Base-by-base conservation (phyloP, 2,113 vertebrate species). In the Chaenocephalus aceratus region DNA sequence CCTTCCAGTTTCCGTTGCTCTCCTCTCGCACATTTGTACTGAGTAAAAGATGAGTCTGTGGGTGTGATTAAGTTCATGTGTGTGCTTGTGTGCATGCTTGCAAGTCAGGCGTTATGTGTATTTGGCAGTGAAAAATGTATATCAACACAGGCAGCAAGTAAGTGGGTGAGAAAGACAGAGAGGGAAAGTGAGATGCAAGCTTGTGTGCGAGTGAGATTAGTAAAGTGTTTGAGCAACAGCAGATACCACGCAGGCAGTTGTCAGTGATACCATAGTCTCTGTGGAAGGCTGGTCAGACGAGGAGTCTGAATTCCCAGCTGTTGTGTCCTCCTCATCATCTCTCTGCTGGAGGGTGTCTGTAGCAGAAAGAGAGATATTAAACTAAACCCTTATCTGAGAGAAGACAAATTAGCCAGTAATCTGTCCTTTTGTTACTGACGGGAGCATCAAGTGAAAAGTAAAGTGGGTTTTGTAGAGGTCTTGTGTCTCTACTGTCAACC, bases 201-300 rank as follows among this genome's bases (percentile, higher is more conserved):
- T 58, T 60, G 63, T 64, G 51, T 26, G 49, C 41, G 75, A 79
- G 82, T 65, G 80, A 88, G 75, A 89, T 34, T 56, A 64, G 72
- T 75, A 14, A 74, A 83, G 83, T 83, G 83, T 85, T 79, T 51
- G 77, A 89, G 82, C 54, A 73, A 64, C 46, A 82, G 75, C 80
- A 82, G 85, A 92, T 76, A 79, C 53, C 77, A 84, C 68, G 23
- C 86, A 89, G 83, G 80, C 79, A 84, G 87, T 83, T 79, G 67
- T 84, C 78, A 79, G 63, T 84, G 80, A 77, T 92, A 94, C 91
- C 91, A 51, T 70, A 26, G 88, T 83, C 82, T 92, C 82, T 51
- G 80, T 81, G 59, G 85, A 85, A 90, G 87, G 82, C 78, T 79
- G 84, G 82, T 84, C 82, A 74, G 49, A 75, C 41, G 10, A 18